Base-by-base conservation (phyloP, 2,888 invertebrate genomes). In the Smittia sp. region DNA sequence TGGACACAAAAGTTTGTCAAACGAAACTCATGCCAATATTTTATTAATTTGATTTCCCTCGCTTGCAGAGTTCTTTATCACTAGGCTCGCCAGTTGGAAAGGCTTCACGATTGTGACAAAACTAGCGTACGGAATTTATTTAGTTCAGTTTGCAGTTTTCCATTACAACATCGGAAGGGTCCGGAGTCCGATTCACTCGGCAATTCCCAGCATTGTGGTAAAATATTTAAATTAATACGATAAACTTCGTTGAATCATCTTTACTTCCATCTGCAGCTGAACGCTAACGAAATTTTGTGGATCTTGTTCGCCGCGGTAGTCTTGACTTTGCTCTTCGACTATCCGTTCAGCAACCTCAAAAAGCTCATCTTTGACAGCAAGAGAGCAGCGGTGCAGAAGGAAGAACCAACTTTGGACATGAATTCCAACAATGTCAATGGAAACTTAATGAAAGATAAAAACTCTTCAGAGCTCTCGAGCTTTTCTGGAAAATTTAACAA, bases 61-160 rank as follows among this genome's bases (percentile, higher is more conserved):
- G n/a, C 20, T 74, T 63, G 75, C 76, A 89, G 89, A 85, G 77
- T 80, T 82, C 76, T 75, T 88, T 2, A 86, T 85, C n/a, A 79
- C 80, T 75, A 75, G n/a, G n/a, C n/a, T 87, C 41, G 84, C 87
- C 67, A 84, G 87, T 7, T 86, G 87, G 85, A 85, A 82, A 76
- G 85, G 87, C 63, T 90, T 89, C 78, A 82, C 86, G 76, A 81
- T 90, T 7, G 86, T 87, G 77, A 89, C 90, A 9, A 86, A 88
- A 78, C 82, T 90, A 13, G 89, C 89, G 41, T 90, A 90, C 78
- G 87, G 88, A 46, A 84, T 89, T 73, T 90, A 90, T 78, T 80
- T 90, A 75, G 88, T 88, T 24, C 90, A 90, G 79, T 90, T 90
- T 77, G 89, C 90, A 1, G 85, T 89, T 73, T 90, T 87, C 79